Conservation (phyloP, 1,140 invertebrate genomes). For the Heliconius hermathena region DNA sequence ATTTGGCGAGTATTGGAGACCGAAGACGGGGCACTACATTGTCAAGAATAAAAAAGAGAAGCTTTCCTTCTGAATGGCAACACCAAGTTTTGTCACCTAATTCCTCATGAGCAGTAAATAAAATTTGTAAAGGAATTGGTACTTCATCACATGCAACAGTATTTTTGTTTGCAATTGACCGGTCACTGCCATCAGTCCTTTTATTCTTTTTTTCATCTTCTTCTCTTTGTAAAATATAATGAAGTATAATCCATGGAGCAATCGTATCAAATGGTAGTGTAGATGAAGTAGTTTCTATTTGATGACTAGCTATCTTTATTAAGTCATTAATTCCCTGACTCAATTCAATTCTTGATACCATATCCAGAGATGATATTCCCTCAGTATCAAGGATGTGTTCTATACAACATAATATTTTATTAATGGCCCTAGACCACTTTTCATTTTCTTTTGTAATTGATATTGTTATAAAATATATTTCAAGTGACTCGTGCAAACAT, state of each 20-base stretch:
- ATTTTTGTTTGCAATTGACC: constrained; percentile 70
- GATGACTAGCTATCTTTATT: constrained; percentile 87
- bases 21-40: constrained; percentile 86
- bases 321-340: constrained; percentile 88
- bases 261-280: constrained; percentile 88
- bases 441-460: constrained; percentile 81
- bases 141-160: constrained; percentile 83
- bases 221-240: constrained; percentile 88
- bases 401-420: constrained; percentile 86
- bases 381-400: constrained; percentile 85
- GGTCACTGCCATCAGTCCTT: constrained; percentile 53
- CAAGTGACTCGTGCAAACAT: constrained; percentile 85
- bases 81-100: constrained; percentile 91
- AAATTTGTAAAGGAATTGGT: constrained; percentile 88
- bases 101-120: constrained; percentile 93
- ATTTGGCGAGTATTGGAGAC: constrained; percentile 81
- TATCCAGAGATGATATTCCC: constrained; percentile 78
- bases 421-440: constrained; percentile 85
- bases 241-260: constrained; percentile 92
- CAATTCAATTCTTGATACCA: constrained; percentile 81
- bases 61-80: constrained; percentile 87
- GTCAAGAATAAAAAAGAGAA: constrained; percentile 90
- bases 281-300: constrained; percentile 85
- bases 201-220: constrained; percentile 64
- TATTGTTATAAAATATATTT: constrained; percentile 82